phyloP scores from a whole-genome alignment of 2,797 vertebrate species.

The Lepus oiostolus region DNA sequence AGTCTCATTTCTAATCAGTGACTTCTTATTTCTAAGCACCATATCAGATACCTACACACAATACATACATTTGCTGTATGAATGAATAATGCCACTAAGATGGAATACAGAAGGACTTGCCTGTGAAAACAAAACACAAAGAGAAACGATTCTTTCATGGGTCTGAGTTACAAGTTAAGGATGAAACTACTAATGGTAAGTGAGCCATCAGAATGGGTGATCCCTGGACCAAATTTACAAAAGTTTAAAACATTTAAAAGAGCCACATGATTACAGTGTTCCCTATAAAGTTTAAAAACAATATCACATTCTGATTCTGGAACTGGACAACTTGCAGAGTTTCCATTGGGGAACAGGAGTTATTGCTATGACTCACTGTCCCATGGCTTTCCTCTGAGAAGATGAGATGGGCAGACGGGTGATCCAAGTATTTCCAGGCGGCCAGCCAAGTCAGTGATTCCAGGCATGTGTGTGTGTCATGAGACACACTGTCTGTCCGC shows the following conservation, averaged over 20 bases:
- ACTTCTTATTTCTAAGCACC: no score
- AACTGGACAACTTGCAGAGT: background rate
- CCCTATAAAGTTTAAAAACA: slow-evolving; percentile 22
- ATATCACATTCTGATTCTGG: slow-evolving; percentile 18
- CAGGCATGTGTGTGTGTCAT: slow-evolving; percentile 61
- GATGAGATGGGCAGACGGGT: background rate
- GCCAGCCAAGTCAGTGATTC: slow-evolving; percentile 81
- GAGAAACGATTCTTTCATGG: background rate
- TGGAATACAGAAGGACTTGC: background rate
- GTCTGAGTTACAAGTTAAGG: slow-evolving; percentile 26
- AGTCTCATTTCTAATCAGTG: no score
- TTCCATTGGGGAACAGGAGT: slow-evolving; percentile 46
- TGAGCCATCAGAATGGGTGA: background rate
- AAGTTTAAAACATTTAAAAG: slow-evolving; percentile 12
- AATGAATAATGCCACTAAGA: background rate
- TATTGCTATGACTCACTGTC: background rate
- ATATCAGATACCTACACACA: background rate
- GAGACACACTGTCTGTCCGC: slow-evolving; percentile 73
- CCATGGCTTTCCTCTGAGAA: slow-evolving; percentile 55
- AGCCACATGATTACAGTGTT: background rate
- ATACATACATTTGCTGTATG: background rate
- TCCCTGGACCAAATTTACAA: slow-evolving; percentile 1
- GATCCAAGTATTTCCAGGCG: slow-evolving; percentile 72
- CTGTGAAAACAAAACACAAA: background rate
- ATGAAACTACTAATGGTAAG: background rate